Percentiles rank a stretch among this genome's conserved stretches.
Evolutionary conservation across 2,888 invertebrate species (phyloP).

Genomic region (Cataglyphis cursor): DNA sequence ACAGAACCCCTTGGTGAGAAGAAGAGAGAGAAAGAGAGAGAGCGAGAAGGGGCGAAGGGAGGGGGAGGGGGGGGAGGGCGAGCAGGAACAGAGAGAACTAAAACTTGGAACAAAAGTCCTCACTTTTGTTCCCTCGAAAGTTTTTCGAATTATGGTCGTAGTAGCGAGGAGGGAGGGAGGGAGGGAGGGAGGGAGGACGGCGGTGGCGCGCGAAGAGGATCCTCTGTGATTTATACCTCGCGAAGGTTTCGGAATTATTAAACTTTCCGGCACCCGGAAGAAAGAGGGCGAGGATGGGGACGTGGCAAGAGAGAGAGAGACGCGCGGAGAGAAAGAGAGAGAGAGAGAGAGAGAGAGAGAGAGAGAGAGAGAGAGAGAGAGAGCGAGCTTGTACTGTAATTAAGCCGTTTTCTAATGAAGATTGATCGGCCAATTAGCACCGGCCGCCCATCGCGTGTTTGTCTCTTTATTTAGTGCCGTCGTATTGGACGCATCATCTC

Average conservation of each 20-base stretch:
- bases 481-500: slow-evolving; percentile 7
- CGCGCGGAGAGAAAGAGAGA: no score
- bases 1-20: slow-evolving; percentile 70
- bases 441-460: slow-evolving; percentile 73
- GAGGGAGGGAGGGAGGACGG: slow-evolving; percentile 60
- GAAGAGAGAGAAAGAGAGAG: slow-evolving; percentile 28
- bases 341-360: slow-evolving; percentile 20
- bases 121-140: slow-evolving; percentile 85
- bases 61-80: slow-evolving; percentile 18
- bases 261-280: slow-evolving; percentile 69
- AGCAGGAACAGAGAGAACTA: slow-evolving; percentile 73
- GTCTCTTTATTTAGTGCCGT: slow-evolving; percentile 68
- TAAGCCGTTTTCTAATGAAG: slow-evolving; percentile 83
- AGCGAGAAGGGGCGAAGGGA: not conserved
- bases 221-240: slow-evolving; percentile 81
- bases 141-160: slow-evolving; percentile 85
- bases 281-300: slow-evolving; percentile 53
- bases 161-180: slow-evolving; percentile 67
- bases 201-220: slow-evolving; percentile 64
- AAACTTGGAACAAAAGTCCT: slow-evolving; percentile 86
- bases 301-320: slow-evolving; percentile 9
- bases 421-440: slow-evolving; percentile 82
- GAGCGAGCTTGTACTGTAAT: slow-evolving; percentile 78
- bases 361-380: not conserved
- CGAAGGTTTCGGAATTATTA: slow-evolving; percentile 82